Base-by-base conservation (phyloP, 1,140 invertebrate genomes). In the Sycophaga agraensis region DNA sequence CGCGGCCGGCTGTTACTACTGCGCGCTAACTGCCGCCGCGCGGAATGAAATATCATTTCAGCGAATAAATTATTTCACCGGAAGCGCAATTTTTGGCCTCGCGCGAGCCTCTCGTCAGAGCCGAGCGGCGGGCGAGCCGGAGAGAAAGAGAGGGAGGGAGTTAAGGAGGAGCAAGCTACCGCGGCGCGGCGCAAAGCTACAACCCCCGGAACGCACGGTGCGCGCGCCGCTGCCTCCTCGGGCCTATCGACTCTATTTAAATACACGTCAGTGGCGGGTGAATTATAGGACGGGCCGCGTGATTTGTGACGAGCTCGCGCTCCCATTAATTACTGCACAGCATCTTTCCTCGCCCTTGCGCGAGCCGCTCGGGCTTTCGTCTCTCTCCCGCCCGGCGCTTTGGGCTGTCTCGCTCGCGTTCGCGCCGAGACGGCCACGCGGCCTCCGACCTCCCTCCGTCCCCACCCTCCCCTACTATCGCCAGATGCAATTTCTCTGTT, bases 331-430 rank as follows among this genome's bases (percentile, higher is more conserved):
- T 77, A 76, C 67, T 54, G 50, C 49, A 65, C 73, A 75, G 70
- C 75, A 76, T 77, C 75, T 77, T 77, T 77, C 73, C 73, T 76
- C 75, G 75, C 71, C 70, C 70, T 70, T 66, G 64, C 68, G 66
- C 42, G 40, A 28, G n/a, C 48, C 1, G n/a, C 22, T 37, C 11
- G 12, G 12, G 21, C 14, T 37, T 21, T 39, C 31, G 37, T 19
- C 6, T 14, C 12, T 21, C 31, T 37, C n/a, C 19, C 31, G 12
- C 17, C 6, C n/a, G 6, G 6, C 39, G 11, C 3, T 8, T 40
- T 40, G 5, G 6, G 39, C n/a, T 2, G 3, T 2, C 7, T 17
- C 3, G 3, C n/a, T 17, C n/a, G 11, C 31, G 11, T 11, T 6
- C 11, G 31, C 31, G 11, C 31, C n/a, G n/a, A n/a, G n/a, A n/a